Base-by-base conservation (phyloP, 1,140 invertebrate genomes). In the Aphelenchoides besseyi region DNA sequence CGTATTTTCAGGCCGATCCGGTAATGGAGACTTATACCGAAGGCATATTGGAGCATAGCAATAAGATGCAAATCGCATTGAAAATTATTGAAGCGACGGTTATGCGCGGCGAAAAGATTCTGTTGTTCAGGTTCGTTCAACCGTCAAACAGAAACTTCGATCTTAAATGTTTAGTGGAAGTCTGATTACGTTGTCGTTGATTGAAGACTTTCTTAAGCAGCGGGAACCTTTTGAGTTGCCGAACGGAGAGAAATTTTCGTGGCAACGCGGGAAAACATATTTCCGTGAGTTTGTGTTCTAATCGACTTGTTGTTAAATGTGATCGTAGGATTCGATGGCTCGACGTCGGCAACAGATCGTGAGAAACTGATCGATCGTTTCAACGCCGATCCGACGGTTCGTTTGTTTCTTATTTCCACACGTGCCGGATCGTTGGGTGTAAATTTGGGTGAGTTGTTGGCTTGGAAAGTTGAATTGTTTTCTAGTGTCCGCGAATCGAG, bases 321-420 rank as follows among this genome's bases (percentile, higher is more conserved):
- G n/a, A n/a, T n/a, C n/a, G n/a, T n/a, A 86, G 85, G 87, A 71
- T 86, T 99, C 36, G 96, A 98, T 87, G 96, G 96, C 55, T 94
- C 93, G 35, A 98, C 95, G 0, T 91, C 90, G 74, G 93, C 92
- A 0, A 87, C 92, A 57, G 96, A 98, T 84, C 87, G 96, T 78
- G 95, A 98, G 84, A 93, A 94, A 83, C 87, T 98, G 16, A 97
- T 99, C 69, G 95, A 96, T 84, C 92, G 95, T 84, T 98, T 98
- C 82, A 99, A 99, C 86, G 92, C 92, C 1, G 77, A 79, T 87
- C 88, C 90, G n/a, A 90, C 91, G 74, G 89, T 95, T 41, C 90
- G 91, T 85, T 85, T 98, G 33, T 98, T 98, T 85, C 88, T 98
- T 52, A 92, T 98, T n/a, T 98, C 94, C 0, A 98, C 95, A 0